Percentiles rank a stretch among this genome's conserved stretches.
phyloP scores from a whole-genome alignment of 2,888 invertebrate species.

The Rhamphomyia laevipes region DNA sequence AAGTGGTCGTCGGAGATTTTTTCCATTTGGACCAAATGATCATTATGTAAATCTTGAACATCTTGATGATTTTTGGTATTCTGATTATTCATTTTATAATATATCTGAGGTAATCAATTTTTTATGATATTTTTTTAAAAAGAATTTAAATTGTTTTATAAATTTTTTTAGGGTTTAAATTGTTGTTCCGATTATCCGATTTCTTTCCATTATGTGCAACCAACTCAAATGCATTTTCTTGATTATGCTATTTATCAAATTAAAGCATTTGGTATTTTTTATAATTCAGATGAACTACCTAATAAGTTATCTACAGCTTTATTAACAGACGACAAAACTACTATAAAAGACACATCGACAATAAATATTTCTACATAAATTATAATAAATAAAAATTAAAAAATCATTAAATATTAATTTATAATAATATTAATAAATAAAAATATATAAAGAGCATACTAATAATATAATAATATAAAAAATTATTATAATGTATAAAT shows the following conservation, averaged over 20 bases:
- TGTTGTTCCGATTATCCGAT: background rate
- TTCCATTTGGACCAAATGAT: slow-evolving; percentile 90
- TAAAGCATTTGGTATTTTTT: background rate
- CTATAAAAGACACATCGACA: too few relatives aligned
- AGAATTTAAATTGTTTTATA: background rate
- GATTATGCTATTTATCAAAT: background rate
- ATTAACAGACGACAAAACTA: too few relatives aligned
- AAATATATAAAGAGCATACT: too few relatives aligned
- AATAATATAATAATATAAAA: too few relatives aligned
- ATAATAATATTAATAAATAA: too few relatives aligned
- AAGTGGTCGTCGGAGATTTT: slow-evolving; percentile 82
- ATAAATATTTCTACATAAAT: too few relatives aligned
- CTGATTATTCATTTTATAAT: slow-evolving; percentile 90
- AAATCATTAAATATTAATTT: too few relatives aligned
- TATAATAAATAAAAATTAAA: too few relatives aligned
- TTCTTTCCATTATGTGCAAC: background rate
- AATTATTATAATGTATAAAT: too few relatives aligned
- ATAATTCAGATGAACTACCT: background rate
- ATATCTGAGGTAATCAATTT: slow-evolving; percentile 52
- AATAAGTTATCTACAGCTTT: too few relatives aligned
- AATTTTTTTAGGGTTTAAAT: background rate
- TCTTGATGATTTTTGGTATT: slow-evolving; percentile 86
- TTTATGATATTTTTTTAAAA: background rate
- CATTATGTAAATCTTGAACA: slow-evolving; percentile 79
- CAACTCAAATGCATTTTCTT: background rate